These are phyloP conservation scores for Symphodus melops DNA, from an alignment of 2,113 vertebrate genomes.

Conservation along the genomic window DNA sequence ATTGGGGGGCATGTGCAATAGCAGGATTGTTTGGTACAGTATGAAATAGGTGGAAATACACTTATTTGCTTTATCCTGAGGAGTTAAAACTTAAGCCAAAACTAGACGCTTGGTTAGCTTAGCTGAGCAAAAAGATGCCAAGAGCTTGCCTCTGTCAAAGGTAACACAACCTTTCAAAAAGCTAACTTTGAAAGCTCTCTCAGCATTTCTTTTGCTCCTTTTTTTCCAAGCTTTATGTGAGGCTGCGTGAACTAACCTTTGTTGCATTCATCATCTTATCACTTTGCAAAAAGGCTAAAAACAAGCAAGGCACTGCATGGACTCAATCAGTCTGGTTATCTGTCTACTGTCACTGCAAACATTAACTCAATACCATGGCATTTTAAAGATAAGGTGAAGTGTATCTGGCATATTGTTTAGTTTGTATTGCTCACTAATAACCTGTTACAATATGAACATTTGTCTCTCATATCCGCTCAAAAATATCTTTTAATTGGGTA, in stretches of 20 bases:
- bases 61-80: background rate
- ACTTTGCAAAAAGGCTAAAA: background rate
- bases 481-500: background rate
- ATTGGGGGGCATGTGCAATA: slow-evolving; percentile 34
- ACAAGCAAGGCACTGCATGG: slow-evolving; percentile 46
- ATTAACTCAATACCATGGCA: slow-evolving; percentile 17
- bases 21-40: slow-evolving; percentile 5
- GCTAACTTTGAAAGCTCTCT: too few relatives aligned
- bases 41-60: background rate
- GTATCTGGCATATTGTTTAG: background rate
- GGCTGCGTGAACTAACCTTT: background rate
- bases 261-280: background rate
- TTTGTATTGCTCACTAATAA: slow-evolving; percentile 51
- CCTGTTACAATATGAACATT: slow-evolving; percentile 22
- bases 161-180: too few relatives aligned
- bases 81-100: background rate
- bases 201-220: background rate
- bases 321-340: slow-evolving; percentile 21
- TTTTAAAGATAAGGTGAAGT: slow-evolving; percentile 27
- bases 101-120: slow-evolving; percentile 6
- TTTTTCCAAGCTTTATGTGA: slow-evolving; percentile 2
- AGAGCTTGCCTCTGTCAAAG: background rate
- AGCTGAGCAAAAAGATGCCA: slow-evolving; percentile 19
- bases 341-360: slow-evolving; percentile 58
- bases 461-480: background rate